Percentiles rank a stretch among this genome's conserved stretches.
Evolutionary conservation across 2,113 vertebrate genomes (phyloP).

Genomic region (crab-eating macaque (Macaca fascicularis)): DNA sequence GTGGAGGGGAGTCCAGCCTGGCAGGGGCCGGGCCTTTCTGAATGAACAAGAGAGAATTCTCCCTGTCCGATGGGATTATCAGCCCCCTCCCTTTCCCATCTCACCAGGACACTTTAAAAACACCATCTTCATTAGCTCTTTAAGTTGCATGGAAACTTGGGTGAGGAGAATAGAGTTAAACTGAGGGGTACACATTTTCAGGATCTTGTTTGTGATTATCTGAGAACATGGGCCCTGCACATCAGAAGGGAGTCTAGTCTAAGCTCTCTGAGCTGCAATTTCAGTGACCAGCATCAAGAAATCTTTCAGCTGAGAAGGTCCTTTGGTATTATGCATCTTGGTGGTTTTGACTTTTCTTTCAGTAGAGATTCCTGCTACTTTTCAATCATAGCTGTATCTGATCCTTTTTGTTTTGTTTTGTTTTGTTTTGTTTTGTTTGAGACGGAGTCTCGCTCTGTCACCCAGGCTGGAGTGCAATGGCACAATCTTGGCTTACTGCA

Average conservation of each 20-base stretch:
- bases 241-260: background rate
- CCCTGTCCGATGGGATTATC: background rate
- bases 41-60: background rate
- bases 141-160: background rate
- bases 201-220: background rate
- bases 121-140: background rate
- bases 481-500: too few species aligned
- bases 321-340: background rate
- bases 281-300: background rate
- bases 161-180: background rate
- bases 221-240: background rate
- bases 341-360: background rate
- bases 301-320: background rate
- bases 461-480: too few species aligned
- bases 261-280: background rate
- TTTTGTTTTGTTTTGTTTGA: background rate
- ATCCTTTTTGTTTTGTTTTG: background rate
- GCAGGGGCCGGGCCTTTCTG: background rate
- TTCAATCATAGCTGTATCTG: background rate
- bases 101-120: background rate
- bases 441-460: too few species aligned
- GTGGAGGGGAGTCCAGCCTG: background rate
- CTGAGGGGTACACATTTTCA: background rate
- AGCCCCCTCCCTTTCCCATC: background rate
- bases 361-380: background rate